These are phyloP conservation scores for Odontophorus gujanensis DNA, from an alignment of 2,113 vertebrate genomes.

Conservation along the genomic window DNA sequence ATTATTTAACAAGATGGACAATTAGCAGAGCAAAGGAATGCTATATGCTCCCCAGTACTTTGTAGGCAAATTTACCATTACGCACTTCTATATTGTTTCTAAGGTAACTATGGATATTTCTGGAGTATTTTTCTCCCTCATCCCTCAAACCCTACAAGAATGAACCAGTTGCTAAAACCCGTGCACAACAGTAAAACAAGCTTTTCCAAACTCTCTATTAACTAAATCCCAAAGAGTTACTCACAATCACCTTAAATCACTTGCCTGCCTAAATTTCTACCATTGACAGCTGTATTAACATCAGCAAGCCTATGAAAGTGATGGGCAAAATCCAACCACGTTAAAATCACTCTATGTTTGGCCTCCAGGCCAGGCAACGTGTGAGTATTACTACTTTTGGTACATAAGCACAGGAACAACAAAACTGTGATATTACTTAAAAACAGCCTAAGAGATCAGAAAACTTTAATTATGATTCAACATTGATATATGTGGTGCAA, in stretches of 20 bases:
- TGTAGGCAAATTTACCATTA: neutral
- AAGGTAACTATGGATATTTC: neutral
- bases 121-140: too few species aligned
- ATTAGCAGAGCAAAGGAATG: neutral
- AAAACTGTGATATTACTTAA: neutral
- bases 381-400: neutral
- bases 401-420: neutral
- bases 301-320: neutral
- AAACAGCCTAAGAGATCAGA: neutral
- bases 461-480: neutral
- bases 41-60: neutral
- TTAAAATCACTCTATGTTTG: neutral
- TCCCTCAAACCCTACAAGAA: neutral
- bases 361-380: neutral
- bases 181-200: neutral
- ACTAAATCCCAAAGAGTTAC: neutral
- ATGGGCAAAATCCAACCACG: neutral
- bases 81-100: neutral
- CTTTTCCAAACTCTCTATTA: neutral
- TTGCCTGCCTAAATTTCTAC: neutral
- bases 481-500: neutral
- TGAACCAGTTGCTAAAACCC: neutral
- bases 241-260: neutral
- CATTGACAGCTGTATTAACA: neutral
- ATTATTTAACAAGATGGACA: neutral